Evolutionary conservation across 64 coral and sea anemone species (phyloP), one percentile per base, ranked within the genome.

Genomic region (Montipora foliosa): DNA sequence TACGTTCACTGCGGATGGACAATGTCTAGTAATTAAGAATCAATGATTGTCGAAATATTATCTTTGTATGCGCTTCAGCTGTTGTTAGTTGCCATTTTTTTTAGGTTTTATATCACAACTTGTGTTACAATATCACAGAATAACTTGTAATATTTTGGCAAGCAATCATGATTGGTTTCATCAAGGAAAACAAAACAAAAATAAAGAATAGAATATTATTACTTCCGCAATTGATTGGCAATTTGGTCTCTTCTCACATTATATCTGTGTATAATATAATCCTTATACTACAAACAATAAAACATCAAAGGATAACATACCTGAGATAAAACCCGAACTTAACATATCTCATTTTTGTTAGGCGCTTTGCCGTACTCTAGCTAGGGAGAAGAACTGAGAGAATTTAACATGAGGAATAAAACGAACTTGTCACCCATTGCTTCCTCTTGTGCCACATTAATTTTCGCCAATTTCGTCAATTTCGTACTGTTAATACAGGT

Each of bases 161-260:
- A 71, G 45, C 62, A 50, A 68, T 49, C 71, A 47, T 17, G 45
- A 72, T 86, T 86, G 45, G 66, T 1, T 46, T 13, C 14, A 10
- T 47, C 8, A 64, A 86, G 82, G 82, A 44, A 72, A 86, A 69
- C 17, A 51, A 86, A 71, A 86, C 64, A 64, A 44, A 72, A 86
- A 69, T 8, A 51, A 86, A 51, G 49, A 21, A 22, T 8, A 14
- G 21, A 71, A 72, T 13, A 24, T 4, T 86, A 72, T 4, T 16
- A 49, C 71, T 17, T 20, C 61, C 37, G 2, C 7, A 69, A 84
- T 20, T 8, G 66, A 4, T 4, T 86, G 22, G 8, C 0, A 17
- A 19, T 12, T 5, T 49, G 47, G 5, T 64, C 14, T 64, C 6
- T 24, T 61, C 55, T 24, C 79, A 61, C 11, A 15, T 7, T 12